Evolutionary conservation across 2,797 vertebrate genomes (phyloP).

Genomic region (Carapus acus): DNA sequence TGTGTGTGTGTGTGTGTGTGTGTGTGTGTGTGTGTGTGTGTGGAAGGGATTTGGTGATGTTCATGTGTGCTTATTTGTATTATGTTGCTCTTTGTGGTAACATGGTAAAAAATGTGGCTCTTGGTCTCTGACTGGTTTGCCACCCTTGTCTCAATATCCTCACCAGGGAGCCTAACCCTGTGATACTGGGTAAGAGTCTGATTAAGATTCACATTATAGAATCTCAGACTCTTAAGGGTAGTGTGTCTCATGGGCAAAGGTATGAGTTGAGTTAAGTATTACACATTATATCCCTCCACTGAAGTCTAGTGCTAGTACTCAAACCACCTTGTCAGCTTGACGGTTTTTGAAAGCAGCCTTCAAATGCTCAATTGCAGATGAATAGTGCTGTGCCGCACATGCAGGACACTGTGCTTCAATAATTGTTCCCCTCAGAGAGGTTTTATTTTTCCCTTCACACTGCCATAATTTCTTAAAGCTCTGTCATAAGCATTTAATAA

Average conservation of each 20-base stretch:
- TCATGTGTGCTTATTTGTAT: too few species aligned
- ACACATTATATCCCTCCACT: constrained; percentile 60
- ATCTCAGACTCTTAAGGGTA: constrained; percentile 64
- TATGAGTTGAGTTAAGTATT: constrained; percentile 69
- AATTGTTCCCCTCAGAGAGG: constrained; percentile 57
- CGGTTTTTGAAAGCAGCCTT: constrained; percentile 34
- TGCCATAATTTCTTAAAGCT: constrained; percentile 64
- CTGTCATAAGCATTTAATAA: constrained; percentile 60
- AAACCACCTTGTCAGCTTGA: constrained; percentile 42
- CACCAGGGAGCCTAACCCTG: constrained; percentile 67
- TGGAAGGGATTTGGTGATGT: too few species aligned
- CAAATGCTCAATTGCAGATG: constrained; percentile 48
- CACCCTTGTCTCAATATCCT: constrained; percentile 72
- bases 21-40: too few species aligned
- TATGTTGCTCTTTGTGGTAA: constrained; percentile 67
- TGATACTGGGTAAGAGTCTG: constrained; percentile 68
- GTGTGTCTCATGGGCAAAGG: constrained; percentile 68
- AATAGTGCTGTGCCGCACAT: constrained; percentile 54
- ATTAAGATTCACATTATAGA: constrained; percentile 72
- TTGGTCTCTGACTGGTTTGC: too few species aligned
- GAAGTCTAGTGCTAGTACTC: constrained; percentile 39
- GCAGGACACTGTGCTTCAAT: constrained; percentile 47
- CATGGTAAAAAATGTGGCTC: constrained; percentile 68
- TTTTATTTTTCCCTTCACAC: constrained; percentile 59
- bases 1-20: too few species aligned